Evolutionary conservation across 1,140 invertebrate species (phyloP).

Genomic region (Arctopsyche grandis): DNA sequence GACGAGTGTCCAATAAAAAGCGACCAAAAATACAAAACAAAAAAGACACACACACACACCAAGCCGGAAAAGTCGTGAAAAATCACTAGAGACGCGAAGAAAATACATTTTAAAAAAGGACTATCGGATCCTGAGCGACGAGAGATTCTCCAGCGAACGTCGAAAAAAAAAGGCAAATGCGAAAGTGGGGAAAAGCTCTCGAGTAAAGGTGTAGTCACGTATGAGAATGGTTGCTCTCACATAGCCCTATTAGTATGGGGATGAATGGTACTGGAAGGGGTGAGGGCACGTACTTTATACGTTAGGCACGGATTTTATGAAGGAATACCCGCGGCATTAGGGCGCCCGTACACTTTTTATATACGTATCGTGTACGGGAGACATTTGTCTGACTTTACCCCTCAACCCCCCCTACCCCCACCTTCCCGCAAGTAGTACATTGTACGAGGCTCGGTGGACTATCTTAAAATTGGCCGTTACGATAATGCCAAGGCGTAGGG

Average conservation of each 20-base stretch:
- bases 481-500: no score
- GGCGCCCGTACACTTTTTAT: neutral
- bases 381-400: no score
- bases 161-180: neutral
- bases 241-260: constrained; percentile 28
- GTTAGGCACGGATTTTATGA: constrained; percentile 2
- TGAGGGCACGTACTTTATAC: neutral
- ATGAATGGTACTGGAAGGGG: neutral
- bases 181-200: constrained; percentile 12
- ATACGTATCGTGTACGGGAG: no score
- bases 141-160: neutral
- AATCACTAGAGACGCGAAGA: neutral
- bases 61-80: neutral
- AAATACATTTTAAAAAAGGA: no score
- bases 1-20: neutral
- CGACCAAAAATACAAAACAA: neutral
- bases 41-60: neutral
- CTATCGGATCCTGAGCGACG: no score
- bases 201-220: constrained; percentile 21
- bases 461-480: no score
- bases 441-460: no score
- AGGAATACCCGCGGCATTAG: neutral
- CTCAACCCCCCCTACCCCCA: no score
- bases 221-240: constrained; percentile 19
- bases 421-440: no score